These are phyloP conservation scores for Spodoptera littoralis DNA, from an alignment of 2,888 invertebrate species.

Conservation along the genomic window DNA sequence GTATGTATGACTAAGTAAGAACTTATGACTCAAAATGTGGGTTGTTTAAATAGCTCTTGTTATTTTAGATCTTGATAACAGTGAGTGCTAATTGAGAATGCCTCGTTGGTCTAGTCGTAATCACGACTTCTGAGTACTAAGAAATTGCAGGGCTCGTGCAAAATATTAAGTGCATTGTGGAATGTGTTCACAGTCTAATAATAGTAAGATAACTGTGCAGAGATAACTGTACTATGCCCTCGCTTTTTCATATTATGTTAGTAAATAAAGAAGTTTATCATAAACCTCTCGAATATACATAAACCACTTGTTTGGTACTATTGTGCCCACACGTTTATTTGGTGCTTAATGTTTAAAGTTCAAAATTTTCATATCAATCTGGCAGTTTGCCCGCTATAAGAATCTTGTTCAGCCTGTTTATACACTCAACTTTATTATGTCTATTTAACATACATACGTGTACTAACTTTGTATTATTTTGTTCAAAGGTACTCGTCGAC, in stretches of 20 bases:
- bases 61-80: neutral
- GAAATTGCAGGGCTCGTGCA: too few species aligned
- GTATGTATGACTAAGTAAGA: too few species aligned
- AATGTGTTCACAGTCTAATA: too few species aligned
- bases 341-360: slow-evolving; percentile 52
- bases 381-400: slow-evolving; percentile 64
- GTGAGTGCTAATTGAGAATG: too few species aligned
- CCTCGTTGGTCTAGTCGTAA: too few species aligned
- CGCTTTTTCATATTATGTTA: neutral
- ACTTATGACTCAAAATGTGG: too few species aligned
- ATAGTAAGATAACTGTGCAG: too few species aligned
- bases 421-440: slow-evolving; percentile 62
- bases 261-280: slow-evolving; percentile 16
- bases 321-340: slow-evolving; percentile 48
- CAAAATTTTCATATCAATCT: slow-evolving; percentile 65
- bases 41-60: too few species aligned
- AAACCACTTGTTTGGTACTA: slow-evolving; percentile 41
- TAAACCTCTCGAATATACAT: slow-evolving; percentile 36
- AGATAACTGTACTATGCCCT: too few species aligned
- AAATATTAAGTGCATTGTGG: too few species aligned
- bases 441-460: slow-evolving; percentile 60
- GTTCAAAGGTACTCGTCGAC: slow-evolving; percentile 41
- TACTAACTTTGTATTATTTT: slow-evolving; percentile 54
- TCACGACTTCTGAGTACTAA: too few species aligned
- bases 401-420: slow-evolving; percentile 63